Conservation (phyloP, 2,888 invertebrate species). For the Pyrrhia umbra region DNA sequence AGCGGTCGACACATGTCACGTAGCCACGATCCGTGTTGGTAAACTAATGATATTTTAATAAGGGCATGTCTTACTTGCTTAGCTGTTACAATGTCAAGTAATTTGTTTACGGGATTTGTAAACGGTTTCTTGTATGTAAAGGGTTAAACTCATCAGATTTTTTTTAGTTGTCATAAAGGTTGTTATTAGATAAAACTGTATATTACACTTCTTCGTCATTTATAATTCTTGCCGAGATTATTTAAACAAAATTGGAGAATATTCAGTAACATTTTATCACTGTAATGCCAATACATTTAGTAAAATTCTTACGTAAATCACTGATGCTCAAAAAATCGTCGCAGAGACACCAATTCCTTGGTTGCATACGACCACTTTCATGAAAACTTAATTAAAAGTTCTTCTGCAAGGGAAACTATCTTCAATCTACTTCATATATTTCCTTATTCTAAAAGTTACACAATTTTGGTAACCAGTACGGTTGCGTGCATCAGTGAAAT, state of each 20-base stretch:
- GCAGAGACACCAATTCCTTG: too few relatives aligned
- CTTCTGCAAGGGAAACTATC: too few relatives aligned
- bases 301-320: too few relatives aligned
- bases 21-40: conserved; percentile 42
- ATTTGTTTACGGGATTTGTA: background rate
- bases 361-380: too few relatives aligned
- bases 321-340: too few relatives aligned
- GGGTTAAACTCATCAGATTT: background rate
- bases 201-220: too few relatives aligned
- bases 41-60: conserved; percentile 60
- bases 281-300: too few relatives aligned
- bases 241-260: too few relatives aligned
- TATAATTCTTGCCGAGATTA: too few relatives aligned
- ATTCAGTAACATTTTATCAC: too few relatives aligned
- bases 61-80: conserved; percentile 23
- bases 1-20: conserved; percentile 46
- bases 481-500: conserved; percentile 76
- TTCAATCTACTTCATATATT: background rate
- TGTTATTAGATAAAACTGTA: too few relatives aligned
- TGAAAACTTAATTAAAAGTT: too few relatives aligned
- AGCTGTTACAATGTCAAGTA: conserved; percentile 13
- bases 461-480: conserved; percentile 23
- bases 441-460: background rate
- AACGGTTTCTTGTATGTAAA: background rate
- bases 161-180: background rate